These are phyloP conservation scores for Netelia virgata DNA, from an alignment of 2,888 invertebrate genomes.

Conservation along the genomic window DNA sequence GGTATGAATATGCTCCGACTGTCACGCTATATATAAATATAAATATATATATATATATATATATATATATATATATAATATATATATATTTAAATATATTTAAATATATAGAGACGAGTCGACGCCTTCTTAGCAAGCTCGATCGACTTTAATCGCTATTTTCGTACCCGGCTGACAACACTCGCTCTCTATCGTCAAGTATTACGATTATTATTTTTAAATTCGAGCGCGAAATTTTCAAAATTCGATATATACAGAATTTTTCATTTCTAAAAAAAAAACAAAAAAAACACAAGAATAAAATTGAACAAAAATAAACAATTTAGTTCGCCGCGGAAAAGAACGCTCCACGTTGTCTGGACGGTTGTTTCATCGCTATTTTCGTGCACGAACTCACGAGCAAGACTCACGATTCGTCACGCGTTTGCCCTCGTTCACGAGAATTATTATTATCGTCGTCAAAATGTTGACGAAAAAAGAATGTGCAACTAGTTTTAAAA, in stretches of 20 bases:
- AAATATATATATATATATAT: too few relatives aligned
- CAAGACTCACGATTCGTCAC: constrained; percentile 38
- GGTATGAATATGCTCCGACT: constrained; percentile 22
- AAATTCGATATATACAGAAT: not conserved
- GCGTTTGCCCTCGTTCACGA: not conserved
- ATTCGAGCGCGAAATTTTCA: not conserved
- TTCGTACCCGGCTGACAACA: constrained; percentile 11
- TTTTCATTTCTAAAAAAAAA: not conserved
- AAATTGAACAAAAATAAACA: not conserved
- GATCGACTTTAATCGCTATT: constrained; percentile 40
- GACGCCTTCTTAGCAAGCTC: constrained; percentile 2
- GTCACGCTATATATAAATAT: not conserved
- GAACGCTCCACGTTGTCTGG: not conserved
- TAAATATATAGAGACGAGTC: not conserved
- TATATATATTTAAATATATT: constrained; percentile 21
- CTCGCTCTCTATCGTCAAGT: not conserved
- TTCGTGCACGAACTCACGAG: constrained; percentile 41
- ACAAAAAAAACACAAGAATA: constrained; percentile 5
- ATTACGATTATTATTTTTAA: constrained; percentile 13
- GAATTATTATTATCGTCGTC: constrained; percentile 2
- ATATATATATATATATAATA: too few relatives aligned
- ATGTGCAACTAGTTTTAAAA: not conserved
- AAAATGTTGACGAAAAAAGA: constrained; percentile 7
- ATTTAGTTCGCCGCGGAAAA: not conserved
- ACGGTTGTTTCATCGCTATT: constrained; percentile 43